Base-by-base conservation (phyloP, 2,113 vertebrate species). In the Callipepla californica region DNA sequence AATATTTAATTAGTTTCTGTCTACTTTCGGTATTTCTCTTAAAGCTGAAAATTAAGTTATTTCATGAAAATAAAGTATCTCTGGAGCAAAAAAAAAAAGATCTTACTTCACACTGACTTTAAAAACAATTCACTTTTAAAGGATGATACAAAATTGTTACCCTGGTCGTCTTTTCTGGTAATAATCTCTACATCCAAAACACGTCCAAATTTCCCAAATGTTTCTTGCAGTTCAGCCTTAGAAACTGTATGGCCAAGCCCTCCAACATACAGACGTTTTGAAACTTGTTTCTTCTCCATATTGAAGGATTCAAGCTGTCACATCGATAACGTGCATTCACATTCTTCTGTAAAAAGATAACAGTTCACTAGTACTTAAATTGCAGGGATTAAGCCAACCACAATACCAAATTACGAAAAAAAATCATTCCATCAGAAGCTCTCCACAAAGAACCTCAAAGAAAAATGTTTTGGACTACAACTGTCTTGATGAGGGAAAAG, bases 181-280 rank as follows among this genome's bases (percentile, higher is more conserved):
- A 99, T 97, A 34, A 99, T 97, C 87, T 99, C 99, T 80, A 98
- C 96, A 51, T 98, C 98, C 78, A 97, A 94, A 72, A 99, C 98
- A 2, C 93, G 96, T 66, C 99, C 99, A 95, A 99, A 99, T 81
- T 98, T 99, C 59, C 98, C 97, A 69, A 99, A 99, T 62, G 98
- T 98, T 96, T 98, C 98, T 85, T 97, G 97, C n/a, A 99, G 96
- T 55, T 99, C 99, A 61, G 97, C 98, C 90, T 98, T 92, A 11
- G 99, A 98, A 83, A 99, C 83, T 0, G 93, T 77, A 85, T 98
- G 98, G 81, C 98, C 95, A 51, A 99, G 98, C 25, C 99, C 99
- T 28, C 99, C 99, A 2, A 99, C 69, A 26, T 98, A 99, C 5
- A 99, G 96, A 4, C 99, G 98, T 86, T 93, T 98, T 80, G 96